Base-by-base conservation (phyloP, 2,888 invertebrate species). In the Ellobium chinense region DNA sequence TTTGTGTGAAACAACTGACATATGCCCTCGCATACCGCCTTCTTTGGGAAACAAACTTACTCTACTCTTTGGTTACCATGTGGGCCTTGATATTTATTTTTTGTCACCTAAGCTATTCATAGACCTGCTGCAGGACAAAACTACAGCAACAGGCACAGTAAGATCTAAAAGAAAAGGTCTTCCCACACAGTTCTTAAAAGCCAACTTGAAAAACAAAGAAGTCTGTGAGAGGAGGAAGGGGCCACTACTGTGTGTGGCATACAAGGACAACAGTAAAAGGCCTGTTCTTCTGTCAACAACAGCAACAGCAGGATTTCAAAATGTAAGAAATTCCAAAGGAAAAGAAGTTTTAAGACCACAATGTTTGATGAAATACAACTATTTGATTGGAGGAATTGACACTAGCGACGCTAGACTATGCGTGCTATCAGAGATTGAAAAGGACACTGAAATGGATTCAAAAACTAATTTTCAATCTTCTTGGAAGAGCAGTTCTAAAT, bases 131-230 rank as follows among this genome's bases (percentile, higher is more conserved):
- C 21, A 46, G 3, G n/a, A 66, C 29, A 29, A 31, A 1, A 74
- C 63, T 1, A 74, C 74, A 39, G 74, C 74, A 1, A 76, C 76
- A n/a, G 76, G 76, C 37, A 76, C 76, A 46, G 76, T 76, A 21
- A 46, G 66, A 31, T n/a, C 21, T 2, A 2, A 76, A 24, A 39
- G 65, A 29, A 65, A 65, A 34, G 76, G 56, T 5, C 36, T 76
- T 1, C 76, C 76, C 14, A 54, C 21, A 18, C 46, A 27, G 12
- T n/a, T 29, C 24, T 7, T 65, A 27, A 65, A 46, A 27, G 21
- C 4, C 31, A 75, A 46, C 7, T 36, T 75, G 39, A 27, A 21
- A 34, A 75, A 63, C 62, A 18, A 31, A 1, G 27, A 75, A 31
- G 75, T 75, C 4, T 27, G 37, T n/a, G 75, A 75, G 29, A 31